Percentiles rank a stretch among this genome's conserved stretches.
Conservation (phyloP, 2,113 vertebrate species). For the Turdus rufiventris region DNA sequence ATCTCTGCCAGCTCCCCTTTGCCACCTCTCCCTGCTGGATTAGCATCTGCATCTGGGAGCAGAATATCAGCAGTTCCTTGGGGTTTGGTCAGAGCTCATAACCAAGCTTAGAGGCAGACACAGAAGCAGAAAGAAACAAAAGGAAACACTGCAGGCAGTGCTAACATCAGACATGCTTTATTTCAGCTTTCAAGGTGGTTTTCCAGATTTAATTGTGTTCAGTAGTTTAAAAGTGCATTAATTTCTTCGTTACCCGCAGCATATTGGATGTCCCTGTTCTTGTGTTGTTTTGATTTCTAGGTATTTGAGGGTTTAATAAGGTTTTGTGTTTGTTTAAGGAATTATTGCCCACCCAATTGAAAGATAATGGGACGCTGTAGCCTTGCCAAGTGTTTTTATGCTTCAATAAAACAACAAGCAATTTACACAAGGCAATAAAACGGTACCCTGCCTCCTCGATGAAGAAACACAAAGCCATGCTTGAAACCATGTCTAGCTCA, state of each 20-base stretch:
- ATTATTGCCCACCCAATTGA: slow-evolving; percentile 34
- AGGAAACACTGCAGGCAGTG: neutral
- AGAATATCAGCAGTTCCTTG: neutral
- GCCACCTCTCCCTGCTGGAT: neutral
- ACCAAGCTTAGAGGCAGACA: neutral
- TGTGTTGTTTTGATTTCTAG: slow-evolving; percentile 20
- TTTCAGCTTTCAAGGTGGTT: slow-evolving; percentile 8
- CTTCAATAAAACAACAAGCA: slow-evolving; percentile 46
- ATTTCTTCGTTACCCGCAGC: neutral
- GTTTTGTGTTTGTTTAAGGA: slow-evolving; percentile 42
- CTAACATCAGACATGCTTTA: neutral
- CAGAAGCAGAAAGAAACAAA: neutral
- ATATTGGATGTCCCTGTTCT: neutral
- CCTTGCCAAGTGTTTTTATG: slow-evolving; percentile 54
- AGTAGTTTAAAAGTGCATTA: neutral
- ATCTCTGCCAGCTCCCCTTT: neutral
- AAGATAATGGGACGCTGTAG: slow-evolving; percentile 30
- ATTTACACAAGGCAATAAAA: slow-evolving; percentile 56
- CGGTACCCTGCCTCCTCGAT: neutral
- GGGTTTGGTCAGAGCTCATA: neutral
- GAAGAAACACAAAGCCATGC: slow-evolving; percentile 20
- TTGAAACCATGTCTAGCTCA: neutral
- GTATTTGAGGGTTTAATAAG: slow-evolving; percentile 38
- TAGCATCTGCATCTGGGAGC: neutral
- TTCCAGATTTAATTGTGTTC: neutral